Evolutionary conservation across 1,140 invertebrate species (phyloP).

Genomic region (Parasteatoda tepidariorum): DNA sequence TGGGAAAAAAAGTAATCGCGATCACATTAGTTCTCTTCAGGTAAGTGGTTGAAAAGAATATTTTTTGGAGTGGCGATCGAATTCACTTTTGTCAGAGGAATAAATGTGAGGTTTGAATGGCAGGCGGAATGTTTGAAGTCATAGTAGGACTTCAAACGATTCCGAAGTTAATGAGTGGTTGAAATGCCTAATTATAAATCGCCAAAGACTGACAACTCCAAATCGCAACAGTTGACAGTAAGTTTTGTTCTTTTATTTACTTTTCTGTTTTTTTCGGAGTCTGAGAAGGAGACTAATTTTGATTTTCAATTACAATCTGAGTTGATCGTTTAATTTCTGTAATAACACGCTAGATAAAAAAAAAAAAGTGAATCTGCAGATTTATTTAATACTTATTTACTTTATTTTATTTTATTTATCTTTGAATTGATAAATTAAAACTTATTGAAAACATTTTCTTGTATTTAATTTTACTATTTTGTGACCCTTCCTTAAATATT

Average conservation of each 20-base stretch:
- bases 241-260: not conserved
- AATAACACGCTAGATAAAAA: too few species aligned
- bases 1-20: not conserved
- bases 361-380: too few species aligned
- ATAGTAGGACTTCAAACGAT: not conserved
- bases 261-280: too few species aligned
- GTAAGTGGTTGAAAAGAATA: not conserved
- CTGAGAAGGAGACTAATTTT: too few species aligned
- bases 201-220: slow-evolving; percentile 1
- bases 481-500: too few species aligned
- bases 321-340: too few species aligned
- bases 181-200: slow-evolving; percentile 27
- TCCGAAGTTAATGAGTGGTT: not conserved
- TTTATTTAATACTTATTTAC: too few species aligned
- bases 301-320: too few species aligned
- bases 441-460: too few species aligned
- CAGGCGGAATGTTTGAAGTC: slow-evolving; percentile 5
- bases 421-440: too few species aligned
- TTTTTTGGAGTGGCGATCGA: not conserved
- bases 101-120: not conserved
- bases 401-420: too few species aligned
- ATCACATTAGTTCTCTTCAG: not conserved
- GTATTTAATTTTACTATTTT: too few species aligned
- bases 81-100: not conserved
- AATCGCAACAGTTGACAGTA: slow-evolving; percentile 17